Evolutionary conservation across 2,113 vertebrate genomes (phyloP), one percentile per base, ranked within the genome.

Genomic region (Calyptomena viridis): DNA sequence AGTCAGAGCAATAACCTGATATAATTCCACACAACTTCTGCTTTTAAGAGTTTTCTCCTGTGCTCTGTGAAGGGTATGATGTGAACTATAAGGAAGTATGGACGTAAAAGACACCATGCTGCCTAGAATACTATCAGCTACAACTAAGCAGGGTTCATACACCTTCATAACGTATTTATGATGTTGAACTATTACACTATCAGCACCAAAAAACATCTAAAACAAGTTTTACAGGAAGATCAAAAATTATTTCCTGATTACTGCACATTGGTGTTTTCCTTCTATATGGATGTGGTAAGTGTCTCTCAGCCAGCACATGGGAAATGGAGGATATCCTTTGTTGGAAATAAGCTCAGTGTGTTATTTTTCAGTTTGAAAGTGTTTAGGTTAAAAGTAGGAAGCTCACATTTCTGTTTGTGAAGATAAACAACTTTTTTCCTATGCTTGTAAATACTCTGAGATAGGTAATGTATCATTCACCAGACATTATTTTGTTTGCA

Each of bases 271-370:
- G 67, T 71, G 79, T 76, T 95, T 90, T 95, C 75, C 89, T 92
- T 96, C 85, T 79, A 82, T 37, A 12, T 37, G 55, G 25, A 63
- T 77, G 67, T 86, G 69, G 7, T 60, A 89, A 95, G 69, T 52
- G 88, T 85, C 76, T 94, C 85, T 88, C 84, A 92, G 84, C 82
- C 89, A 95, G 63, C 76, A 88, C 82, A 96, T 91, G 94, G 97
- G 97, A 98, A 98, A 96, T 44, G 73, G 78, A 98, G 98, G 98
- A 98, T 97, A 97, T 98, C 98, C 98, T 97, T 86, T 97, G 97
- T 52, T 96, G 96, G 94, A 89, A 97, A 92, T 94, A 94, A 91
- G 85, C 52, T 85, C 79, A 87, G 85, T 5, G 15, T 79, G 94
- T 89, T 87, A 87, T 80, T 90, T 93, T 93, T 96, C 94, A 86